These are phyloP conservation scores for Sialia sialis DNA, from an alignment of 2,113 vertebrate genomes.

Conservation along the genomic window DNA sequence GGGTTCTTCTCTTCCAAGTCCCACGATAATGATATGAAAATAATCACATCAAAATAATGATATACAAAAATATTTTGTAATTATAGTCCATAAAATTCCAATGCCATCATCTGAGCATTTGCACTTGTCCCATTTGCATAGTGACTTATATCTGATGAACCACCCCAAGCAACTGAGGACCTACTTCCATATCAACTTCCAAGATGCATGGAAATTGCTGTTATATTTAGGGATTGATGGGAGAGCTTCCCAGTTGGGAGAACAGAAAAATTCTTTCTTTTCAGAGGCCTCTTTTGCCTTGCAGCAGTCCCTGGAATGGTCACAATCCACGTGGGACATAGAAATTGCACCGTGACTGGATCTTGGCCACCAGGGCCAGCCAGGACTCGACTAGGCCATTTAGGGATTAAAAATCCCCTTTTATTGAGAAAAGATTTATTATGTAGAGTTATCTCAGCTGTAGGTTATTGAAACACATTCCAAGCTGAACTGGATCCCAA, in stretches of 20 bases:
- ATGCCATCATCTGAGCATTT: neutral
- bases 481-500: neutral
- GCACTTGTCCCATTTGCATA: neutral
- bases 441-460: neutral
- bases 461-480: neutral
- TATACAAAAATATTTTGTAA: neutral
- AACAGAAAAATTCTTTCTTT: neutral
- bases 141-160: neutral
- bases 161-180: neutral
- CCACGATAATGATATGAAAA: neutral
- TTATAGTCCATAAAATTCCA: neutral
- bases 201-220: neutral
- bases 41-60: neutral
- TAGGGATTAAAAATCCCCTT: neutral
- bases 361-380: neutral
- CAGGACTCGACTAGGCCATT: neutral
- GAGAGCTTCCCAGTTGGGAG: neutral
- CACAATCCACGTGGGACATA: rapidly evolving
- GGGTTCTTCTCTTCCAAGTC: neutral
- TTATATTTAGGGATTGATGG: neutral
- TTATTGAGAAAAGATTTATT: neutral
- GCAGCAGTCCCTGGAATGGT: neutral
- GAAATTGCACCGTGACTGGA: rapidly evolving
- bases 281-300: neutral
- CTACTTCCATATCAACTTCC: constrained; percentile 19